phyloP scores from a whole-genome alignment of 30 jellyfish, hydroid and myxozoan genomes.

The Hydra vulgaris region DNA sequence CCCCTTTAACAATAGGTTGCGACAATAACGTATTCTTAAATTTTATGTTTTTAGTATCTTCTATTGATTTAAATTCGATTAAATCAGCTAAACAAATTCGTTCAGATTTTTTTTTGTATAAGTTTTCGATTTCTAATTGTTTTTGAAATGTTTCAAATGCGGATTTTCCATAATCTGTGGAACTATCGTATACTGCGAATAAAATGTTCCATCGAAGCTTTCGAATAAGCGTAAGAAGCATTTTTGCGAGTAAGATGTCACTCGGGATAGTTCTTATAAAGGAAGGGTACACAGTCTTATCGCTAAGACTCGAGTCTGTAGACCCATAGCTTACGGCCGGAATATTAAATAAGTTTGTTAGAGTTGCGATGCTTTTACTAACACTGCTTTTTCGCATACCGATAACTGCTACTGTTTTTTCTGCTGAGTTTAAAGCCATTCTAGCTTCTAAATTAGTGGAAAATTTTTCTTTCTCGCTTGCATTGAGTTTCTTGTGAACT shows the following conservation, averaged over 20 bases:
- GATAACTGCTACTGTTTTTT: constrained; percentile 32
- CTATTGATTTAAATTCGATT: background rate
- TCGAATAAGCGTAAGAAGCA: constrained; percentile 14
- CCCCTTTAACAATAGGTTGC: constrained; percentile 1
- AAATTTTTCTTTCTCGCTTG: background rate
- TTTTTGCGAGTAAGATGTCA: constrained; percentile 30
- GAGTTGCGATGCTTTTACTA: constrained; percentile 46
- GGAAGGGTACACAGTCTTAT: constrained; percentile 31
- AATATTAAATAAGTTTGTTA: constrained; percentile 35
- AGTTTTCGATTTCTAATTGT: constrained; percentile 4
- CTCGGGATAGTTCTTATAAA: constrained; percentile 58
- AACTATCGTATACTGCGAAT: constrained; percentile 25
- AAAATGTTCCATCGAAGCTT: constrained; percentile 23
- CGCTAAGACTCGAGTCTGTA: constrained; percentile 37
- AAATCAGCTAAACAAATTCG: constrained; percentile 16
- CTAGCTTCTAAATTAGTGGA: background rate
- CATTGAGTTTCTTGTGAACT: background rate
- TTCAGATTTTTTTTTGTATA: background rate
- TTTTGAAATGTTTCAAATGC: constrained; percentile 17
- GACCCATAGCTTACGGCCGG: constrained; percentile 54
- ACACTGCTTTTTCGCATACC: constrained; percentile 43
- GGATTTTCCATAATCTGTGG: constrained; percentile 50
- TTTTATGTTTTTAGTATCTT: background rate
- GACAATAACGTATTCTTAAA: constrained; percentile 9
- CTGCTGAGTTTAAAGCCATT: background rate